A percentile compares a stretch with the other conserved stretches of the same genome.
These are phyloP conservation scores for Petrosia ficiformis DNA, from an alignment of 37 sponge, comb jelly and placozoan species.

Conservation along the genomic window DNA sequence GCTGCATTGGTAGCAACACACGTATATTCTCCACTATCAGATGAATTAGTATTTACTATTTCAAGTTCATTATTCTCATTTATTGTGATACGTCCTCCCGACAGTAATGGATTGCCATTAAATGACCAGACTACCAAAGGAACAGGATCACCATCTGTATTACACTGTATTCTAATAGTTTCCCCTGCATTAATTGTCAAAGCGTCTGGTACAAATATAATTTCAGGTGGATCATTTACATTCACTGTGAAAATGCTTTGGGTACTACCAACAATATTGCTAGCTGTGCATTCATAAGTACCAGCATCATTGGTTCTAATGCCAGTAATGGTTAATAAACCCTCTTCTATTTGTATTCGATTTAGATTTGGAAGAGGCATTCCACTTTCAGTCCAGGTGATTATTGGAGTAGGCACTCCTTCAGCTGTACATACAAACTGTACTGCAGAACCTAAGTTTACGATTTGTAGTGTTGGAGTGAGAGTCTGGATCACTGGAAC, in stretches of 20 bases:
- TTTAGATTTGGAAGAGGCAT: constrained; percentile 22
- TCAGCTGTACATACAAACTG: constrained; percentile 39
- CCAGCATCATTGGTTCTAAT: constrained; percentile 14
- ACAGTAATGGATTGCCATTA: not conserved
- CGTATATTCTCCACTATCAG: not conserved
- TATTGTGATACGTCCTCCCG: not conserved
- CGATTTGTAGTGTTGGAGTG: constrained; percentile 13
- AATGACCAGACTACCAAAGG: constrained; percentile 30
- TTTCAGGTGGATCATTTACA: not conserved
- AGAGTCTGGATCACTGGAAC: constrained; percentile 22
- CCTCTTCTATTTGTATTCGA: not conserved
- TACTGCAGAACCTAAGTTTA: constrained; percentile 10
- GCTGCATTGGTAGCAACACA: constrained; percentile 7
- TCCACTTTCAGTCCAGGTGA: constrained; percentile 25
- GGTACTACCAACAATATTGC: constrained; percentile 3
- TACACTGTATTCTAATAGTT: constrained; percentile 18
- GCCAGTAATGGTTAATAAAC: constrained; percentile 15
- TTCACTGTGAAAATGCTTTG: not conserved
- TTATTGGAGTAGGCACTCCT: constrained; percentile 8
- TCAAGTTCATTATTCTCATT: not conserved
- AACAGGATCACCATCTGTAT: constrained; percentile 16
- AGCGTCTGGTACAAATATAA: not conserved
- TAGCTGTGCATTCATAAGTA: constrained; percentile 20
- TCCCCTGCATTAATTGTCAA: not conserved
- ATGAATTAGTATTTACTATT: constrained; percentile 13